Evolutionary conservation across 1,140 invertebrate species (phyloP), one percentile per base, ranked within the genome.

Genomic region (Saccostrea cuccullata): DNA sequence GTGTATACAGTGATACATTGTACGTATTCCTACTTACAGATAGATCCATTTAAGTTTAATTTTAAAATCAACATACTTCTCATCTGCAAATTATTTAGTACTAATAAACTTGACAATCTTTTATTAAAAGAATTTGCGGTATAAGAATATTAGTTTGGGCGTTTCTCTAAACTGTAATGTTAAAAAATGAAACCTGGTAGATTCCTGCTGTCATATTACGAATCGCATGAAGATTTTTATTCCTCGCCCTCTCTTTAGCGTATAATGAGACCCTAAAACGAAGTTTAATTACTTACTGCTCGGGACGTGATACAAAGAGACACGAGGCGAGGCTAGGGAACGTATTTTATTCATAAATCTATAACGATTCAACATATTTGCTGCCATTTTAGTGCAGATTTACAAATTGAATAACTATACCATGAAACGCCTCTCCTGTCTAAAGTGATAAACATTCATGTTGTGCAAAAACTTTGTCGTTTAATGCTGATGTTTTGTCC

Each of bases 191-290:
- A 47, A 47, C 26, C 26, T 12, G 4, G 70, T 40, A 23, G 26
- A 64, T 64, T 64, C n/a, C n/a, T n/a, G 6, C 17, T 20, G 58
- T 77, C 30, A 12, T 47, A 47, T 47, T 47, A 47, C 47, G 47
- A 47, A 47, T 13, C 30, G 26, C 8, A 30, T 30, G 70, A 11
- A 15, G 23, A 15, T 30, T 77, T 23, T 17, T 30, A 77, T 23
- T 77, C 26, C 70, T 36, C 70, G 70, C 70, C 70, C 70, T 26
- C 70, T 77, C 70, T 13, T 77, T 30, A 26, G 30, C 26, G 26
- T 77, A 77, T 77, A 77, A 77, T 77, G 70, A 77, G 26, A 64
- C n/a, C 58, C 23, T 30, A 77, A 36, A 30, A 77, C 12, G 30
- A 30, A 30, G 30, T 77, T 77, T 77, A 30, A 77, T 77, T 77